These are phyloP conservation scores for Solen grandis DNA, from an alignment of 1,140 invertebrate genomes.

Conservation along the genomic window DNA sequence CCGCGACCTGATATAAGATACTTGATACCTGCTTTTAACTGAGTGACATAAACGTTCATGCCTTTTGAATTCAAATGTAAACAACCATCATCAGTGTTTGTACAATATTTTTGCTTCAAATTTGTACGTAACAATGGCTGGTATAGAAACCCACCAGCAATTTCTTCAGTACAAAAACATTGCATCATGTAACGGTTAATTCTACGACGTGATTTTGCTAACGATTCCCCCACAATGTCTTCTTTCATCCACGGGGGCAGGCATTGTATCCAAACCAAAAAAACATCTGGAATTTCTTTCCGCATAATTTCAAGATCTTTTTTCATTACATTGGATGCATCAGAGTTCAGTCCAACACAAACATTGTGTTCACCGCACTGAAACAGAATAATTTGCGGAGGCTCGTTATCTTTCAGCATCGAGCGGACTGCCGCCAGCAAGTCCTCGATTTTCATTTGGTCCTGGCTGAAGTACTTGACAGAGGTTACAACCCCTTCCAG, in stretches of 20 bases:
- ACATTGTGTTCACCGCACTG: slow-evolving; percentile 45
- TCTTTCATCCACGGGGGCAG: slow-evolving; percentile 16
- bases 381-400: slow-evolving; percentile 35
- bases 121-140: slow-evolving; percentile 11
- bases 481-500: slow-evolving; percentile 9
- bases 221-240: neutral
- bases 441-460: slow-evolving; percentile 32
- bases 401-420: slow-evolving; percentile 20
- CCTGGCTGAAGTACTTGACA: slow-evolving; percentile 1
- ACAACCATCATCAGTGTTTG: slow-evolving; percentile 1
- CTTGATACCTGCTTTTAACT: slow-evolving; percentile 15
- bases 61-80: slow-evolving; percentile 31
- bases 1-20: slow-evolving; percentile 41
- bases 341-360: neutral
- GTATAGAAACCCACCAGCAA: slow-evolving; percentile 35
- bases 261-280: slow-evolving; percentile 21
- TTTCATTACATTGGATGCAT: slow-evolving; percentile 10
- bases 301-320: slow-evolving; percentile 1
- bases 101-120: slow-evolving; percentile 2
- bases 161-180: slow-evolving; percentile 29
- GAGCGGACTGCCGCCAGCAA: slow-evolving; percentile 5
- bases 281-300: slow-evolving; percentile 24
- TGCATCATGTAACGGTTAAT: slow-evolving; percentile 40
- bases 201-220: slow-evolving; percentile 17
- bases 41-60: slow-evolving; percentile 12